A percentile compares a stretch with the other conserved stretches of the same genome.
Evolutionary conservation across 2,888 invertebrate genomes (phyloP).

Genomic region (Xylota sylvarum): DNA sequence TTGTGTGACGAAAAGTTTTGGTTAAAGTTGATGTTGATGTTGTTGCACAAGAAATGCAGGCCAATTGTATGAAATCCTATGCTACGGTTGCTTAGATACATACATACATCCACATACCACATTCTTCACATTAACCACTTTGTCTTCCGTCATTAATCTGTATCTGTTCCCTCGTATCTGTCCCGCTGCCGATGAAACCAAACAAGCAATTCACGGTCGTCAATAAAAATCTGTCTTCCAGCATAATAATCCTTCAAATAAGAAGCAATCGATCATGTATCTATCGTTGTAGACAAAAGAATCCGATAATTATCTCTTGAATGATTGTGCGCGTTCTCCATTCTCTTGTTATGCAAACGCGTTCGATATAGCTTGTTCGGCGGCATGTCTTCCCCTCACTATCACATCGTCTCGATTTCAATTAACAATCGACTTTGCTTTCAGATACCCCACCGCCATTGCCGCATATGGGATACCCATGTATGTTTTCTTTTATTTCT

Average conservation of each 20-base stretch:
- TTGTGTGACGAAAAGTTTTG: slow-evolving; percentile 52
- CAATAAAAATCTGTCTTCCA: slow-evolving; percentile 56
- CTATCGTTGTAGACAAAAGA: slow-evolving; percentile 63
- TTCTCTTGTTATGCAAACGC: slow-evolving; percentile 65
- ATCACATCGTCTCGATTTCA: slow-evolving; percentile 68
- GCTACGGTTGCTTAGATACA: no score
- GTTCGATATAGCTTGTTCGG: slow-evolving; percentile 16
- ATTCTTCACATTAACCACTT: slow-evolving; percentile 1
- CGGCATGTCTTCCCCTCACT: background rate
- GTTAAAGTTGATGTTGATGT: background rate
- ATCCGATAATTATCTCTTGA: slow-evolving; percentile 67
- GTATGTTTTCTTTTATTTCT: slow-evolving; percentile 43
- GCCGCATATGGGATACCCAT: slow-evolving; percentile 25
- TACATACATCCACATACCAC: background rate
- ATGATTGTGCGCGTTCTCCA: slow-evolving; percentile 65
- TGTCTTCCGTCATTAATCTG: slow-evolving; percentile 2
- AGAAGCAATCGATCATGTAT: slow-evolving; percentile 69
- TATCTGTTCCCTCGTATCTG: background rate
- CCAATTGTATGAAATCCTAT: background rate
- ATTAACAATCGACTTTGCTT: slow-evolving; percentile 72
- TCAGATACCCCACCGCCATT: slow-evolving; percentile 16
- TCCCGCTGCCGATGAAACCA: background rate
- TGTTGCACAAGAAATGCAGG: background rate
- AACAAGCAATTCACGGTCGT: slow-evolving; percentile 55
- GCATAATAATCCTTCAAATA: slow-evolving; percentile 50